Evolutionary conservation across 1,140 invertebrate species (phyloP), one percentile per base, ranked within the genome.

Genomic region (Riptortus pedestris): DNA sequence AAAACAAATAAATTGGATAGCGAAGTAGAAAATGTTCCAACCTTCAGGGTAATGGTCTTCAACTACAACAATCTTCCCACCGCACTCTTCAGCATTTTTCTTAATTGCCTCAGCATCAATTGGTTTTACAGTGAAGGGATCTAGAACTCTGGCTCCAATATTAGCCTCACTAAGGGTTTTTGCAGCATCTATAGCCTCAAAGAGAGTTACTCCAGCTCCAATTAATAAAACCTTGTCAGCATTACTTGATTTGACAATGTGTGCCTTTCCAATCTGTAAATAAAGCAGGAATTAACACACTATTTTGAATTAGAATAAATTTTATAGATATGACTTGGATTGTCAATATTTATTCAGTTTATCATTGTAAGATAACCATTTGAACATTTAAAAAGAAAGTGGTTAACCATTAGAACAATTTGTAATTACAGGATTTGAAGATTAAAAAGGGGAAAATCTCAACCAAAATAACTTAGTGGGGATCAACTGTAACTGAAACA

Each of bases 1-100:
- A n/a, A n/a, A n/a, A n/a, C n/a, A n/a, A n/a, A n/a, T n/a, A n/a
- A n/a, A n/a, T n/a, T n/a, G n/a, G n/a, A n/a, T n/a, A n/a, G n/a
- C n/a, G n/a, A n/a, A n/a, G n/a, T n/a, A n/a, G n/a, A n/a, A n/a
- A 38, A 38, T 29, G 28, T 4, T 57, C 45, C 14, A 69, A 90
- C 88, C 91, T 78, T 93, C 87, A 51, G 86, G 81, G 73, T 99
- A 99, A 77, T 99, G 96, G 77, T 99, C 96, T 74, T 99, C 96
- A 4, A 97, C 92, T 28, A 93, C 93, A 48, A 99, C 71, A 38
- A 98, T 82, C 26, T 83, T 80, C 0, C 93, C 93, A 33, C 87
- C 87, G 65, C 82, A 85, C 57, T 87, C 83, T 57, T 82, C 81
- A 12, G 93, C 94, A 73, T 93, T 83, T 52, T 80, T 77, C 48